phyloP scores from a whole-genome alignment of 2,113 vertebrate species.

The Centropus unirufus region DNA sequence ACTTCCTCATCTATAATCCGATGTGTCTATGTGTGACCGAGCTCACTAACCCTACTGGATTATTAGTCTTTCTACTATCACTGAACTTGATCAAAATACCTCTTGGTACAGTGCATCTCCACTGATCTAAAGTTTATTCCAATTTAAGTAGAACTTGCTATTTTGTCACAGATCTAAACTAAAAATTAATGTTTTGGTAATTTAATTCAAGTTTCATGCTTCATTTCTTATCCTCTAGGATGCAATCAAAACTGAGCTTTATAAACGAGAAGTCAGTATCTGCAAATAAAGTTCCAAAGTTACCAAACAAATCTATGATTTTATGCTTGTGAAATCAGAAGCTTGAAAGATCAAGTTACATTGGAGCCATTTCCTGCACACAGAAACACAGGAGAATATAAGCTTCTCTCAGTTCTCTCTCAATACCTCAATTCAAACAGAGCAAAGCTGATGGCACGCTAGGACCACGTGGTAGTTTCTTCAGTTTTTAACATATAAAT shows the following conservation, averaged over 20 bases:
- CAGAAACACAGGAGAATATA: background rate
- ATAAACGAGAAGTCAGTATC: background rate
- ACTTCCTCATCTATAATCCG: background rate
- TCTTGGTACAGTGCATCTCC: background rate
- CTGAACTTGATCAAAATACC: background rate
- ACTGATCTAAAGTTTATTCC: background rate
- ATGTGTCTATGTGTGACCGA: background rate
- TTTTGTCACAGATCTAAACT: background rate
- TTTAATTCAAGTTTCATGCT: slow-evolving; percentile 2
- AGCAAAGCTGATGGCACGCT: background rate
- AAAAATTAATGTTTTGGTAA: background rate
- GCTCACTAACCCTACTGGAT: background rate
- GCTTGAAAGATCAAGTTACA: slow-evolving; percentile 4
- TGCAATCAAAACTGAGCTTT: background rate
- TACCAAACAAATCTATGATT: background rate
- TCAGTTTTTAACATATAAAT: background rate
- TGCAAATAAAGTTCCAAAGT: background rate
- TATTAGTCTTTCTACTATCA: background rate
- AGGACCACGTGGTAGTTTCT: background rate
- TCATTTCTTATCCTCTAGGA: background rate
- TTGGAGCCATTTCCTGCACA: background rate
- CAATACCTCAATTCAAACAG: background rate
- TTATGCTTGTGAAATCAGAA: background rate
- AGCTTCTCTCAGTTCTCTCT: background rate
- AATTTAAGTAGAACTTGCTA: background rate